Conservation (phyloP, 2,113 vertebrate species). For the Crotophaga sulcirostris region DNA sequence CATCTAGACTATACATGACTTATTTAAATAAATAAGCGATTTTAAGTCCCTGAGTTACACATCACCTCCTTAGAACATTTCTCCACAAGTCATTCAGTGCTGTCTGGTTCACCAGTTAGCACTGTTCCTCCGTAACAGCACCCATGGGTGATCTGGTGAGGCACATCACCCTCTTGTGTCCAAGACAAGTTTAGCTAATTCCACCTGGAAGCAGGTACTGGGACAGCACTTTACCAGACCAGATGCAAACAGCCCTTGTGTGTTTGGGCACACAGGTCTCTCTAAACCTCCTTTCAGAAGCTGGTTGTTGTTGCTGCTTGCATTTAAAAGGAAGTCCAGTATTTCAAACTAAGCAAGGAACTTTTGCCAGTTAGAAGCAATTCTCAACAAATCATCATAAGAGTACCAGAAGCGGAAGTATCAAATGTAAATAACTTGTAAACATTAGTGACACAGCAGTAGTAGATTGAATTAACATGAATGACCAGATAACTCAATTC, state of each 20-base stretch:
- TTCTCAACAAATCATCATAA: neutral
- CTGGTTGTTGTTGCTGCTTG: neutral
- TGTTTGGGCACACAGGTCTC: neutral
- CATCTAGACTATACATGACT: neutral
- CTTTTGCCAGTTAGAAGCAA: neutral
- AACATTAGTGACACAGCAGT: neutral
- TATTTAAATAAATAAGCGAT: neutral
- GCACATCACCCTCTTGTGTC: neutral
- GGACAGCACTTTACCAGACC: neutral
- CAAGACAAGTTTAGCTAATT: neutral
- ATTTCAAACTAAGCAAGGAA: neutral
- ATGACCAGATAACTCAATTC: conserved; percentile 8
- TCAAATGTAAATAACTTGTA: conserved; percentile 10
- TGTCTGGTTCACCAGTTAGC: neutral
- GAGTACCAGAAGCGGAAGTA: conserved; percentile 16
- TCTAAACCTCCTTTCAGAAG: neutral
- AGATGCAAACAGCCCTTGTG: neutral
- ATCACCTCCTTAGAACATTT: neutral
- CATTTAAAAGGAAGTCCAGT: neutral
- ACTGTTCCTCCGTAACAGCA: neutral
- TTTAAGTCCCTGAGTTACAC: conserved; percentile 46
- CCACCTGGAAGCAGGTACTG: neutral
- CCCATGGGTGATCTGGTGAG: neutral
- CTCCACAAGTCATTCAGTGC: neutral
- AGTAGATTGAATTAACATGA: neutral